These are phyloP conservation scores for Eulithis prunata DNA, from an alignment of 2,888 invertebrate species.

Conservation along the genomic window DNA sequence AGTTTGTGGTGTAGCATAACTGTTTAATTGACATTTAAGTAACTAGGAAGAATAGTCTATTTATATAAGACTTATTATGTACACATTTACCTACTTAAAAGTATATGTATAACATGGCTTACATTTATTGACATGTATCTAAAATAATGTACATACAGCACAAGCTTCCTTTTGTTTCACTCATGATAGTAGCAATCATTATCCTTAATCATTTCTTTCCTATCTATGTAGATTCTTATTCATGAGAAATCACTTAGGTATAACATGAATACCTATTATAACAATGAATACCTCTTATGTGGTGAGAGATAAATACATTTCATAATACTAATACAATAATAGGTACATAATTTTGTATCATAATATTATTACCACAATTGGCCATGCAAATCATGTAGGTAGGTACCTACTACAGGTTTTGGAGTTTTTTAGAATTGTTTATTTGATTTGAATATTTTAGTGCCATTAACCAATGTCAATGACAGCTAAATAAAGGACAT, in stretches of 20 bases:
- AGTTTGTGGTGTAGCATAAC: not conserved
- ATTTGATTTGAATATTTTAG: not conserved
- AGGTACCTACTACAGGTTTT: not conserved
- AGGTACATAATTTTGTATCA: too few relatives aligned
- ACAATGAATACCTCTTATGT: slow-evolving; percentile 10
- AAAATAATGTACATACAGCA: slow-evolving; percentile 29
- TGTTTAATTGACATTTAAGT: slow-evolving; percentile 25
- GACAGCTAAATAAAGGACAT: slow-evolving; percentile 7
- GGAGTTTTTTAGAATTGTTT: not conserved
- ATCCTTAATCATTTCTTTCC: slow-evolving; percentile 51
- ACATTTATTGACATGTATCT: slow-evolving; percentile 29
- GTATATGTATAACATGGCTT: slow-evolving; percentile 30
- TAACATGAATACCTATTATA: slow-evolving; percentile 1
- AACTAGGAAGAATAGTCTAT: slow-evolving; percentile 42
- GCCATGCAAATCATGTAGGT: slow-evolving; percentile 4
- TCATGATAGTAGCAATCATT: slow-evolving; percentile 37
- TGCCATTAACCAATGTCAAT: slow-evolving; percentile 5
- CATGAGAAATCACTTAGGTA: slow-evolving; percentile 8
- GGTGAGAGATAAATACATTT: not conserved
- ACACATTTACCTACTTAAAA: slow-evolving; percentile 23
- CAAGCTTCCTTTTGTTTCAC: slow-evolving; percentile 35
- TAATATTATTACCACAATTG: not conserved
- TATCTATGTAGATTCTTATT: slow-evolving; percentile 48
- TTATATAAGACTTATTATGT: slow-evolving; percentile 34
- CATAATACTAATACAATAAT: not conserved